Evolutionary conservation across 2,888 invertebrate species (phyloP), one percentile per base, ranked within the genome.

Genomic region (Nomada hirtipes): DNA sequence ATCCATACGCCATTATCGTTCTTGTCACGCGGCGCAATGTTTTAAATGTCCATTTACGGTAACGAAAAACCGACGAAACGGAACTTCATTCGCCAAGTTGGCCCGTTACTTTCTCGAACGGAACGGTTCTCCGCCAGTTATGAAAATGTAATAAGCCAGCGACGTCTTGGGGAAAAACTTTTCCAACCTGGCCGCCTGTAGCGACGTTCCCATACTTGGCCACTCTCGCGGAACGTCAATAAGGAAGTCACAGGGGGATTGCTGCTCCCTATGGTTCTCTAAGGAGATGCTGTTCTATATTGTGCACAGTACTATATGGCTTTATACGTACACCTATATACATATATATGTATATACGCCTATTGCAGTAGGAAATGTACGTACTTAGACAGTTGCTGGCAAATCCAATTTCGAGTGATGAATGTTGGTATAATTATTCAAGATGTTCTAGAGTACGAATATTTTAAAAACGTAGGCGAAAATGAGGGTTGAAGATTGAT

Each of bases 81-180:
- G 72, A 72, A 78, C 67, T 80, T 63, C 72, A 59, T 77, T 78
- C 72, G 52, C 50, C 52, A 68, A 80, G 80, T 80, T 80, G 57
- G 72, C 72, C 65, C 50, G 77, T 80, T 80, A 78, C 80, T 68
- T 59, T 18, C 80, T 13, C 72, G 57, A 68, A 68, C 63, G 78
- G 50, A 67, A 55, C 67, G n/a, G 67, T 71, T 80, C 72, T 42
- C 67, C 76, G 1, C 70, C 55, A 52, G 78, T 80, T 82, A 80
- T 80, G 80, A 82, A 82, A 82, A 82, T 82, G 82, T 82, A 82
- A 82, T 82, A 82, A 80, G 72, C 67, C 50, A 47, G 42, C 55
- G 55, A 64, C 76, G 76, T 57, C 70, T 67, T 55, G 73, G 65
- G 60, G 70, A 81, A 83, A 73, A 83, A 76, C 18, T 83, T 83